A percentile compares a stretch with the other conserved stretches of the same genome.
Conservation (phyloP, 1,140 invertebrate species). For the Theocolax elegans region DNA sequence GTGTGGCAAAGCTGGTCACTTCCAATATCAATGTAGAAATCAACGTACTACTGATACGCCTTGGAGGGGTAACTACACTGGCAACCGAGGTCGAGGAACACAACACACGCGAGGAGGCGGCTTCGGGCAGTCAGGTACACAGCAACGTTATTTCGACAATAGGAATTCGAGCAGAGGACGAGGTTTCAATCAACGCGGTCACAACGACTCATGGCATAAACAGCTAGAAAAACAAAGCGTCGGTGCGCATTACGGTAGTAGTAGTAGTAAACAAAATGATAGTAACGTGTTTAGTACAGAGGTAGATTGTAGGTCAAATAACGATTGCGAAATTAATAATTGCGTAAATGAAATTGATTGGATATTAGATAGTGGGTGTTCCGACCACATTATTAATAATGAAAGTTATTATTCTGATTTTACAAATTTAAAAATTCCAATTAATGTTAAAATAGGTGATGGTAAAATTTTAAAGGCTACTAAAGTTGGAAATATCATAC, state of each 20-base stretch:
- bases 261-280: too few species aligned
- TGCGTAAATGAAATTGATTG: not conserved
- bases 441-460: constrained; percentile 11
- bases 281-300: not conserved
- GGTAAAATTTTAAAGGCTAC: not conserved
- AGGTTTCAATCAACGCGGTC: too few species aligned
- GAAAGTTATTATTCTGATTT: not conserved
- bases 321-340: too few species aligned
- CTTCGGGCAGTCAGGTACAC: too few species aligned
- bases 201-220: too few species aligned
- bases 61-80: too few species aligned
- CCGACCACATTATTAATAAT: constrained; percentile 4
- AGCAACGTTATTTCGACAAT: too few species aligned
- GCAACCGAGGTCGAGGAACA: not conserved
- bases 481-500: not conserved
- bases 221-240: not conserved
- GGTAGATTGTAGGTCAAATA: too few species aligned
- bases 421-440: not conserved
- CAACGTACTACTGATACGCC: too few species aligned
- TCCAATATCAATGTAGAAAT: too few species aligned
- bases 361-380: not conserved
- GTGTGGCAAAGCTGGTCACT: too few species aligned
- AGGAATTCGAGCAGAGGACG: too few species aligned
- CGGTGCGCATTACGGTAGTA: not conserved
- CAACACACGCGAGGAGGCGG: not conserved